These are phyloP conservation scores for Platygyra sinensis DNA, from an alignment of 64 coral and sea anemone species.

Conservation along the genomic window DNA sequence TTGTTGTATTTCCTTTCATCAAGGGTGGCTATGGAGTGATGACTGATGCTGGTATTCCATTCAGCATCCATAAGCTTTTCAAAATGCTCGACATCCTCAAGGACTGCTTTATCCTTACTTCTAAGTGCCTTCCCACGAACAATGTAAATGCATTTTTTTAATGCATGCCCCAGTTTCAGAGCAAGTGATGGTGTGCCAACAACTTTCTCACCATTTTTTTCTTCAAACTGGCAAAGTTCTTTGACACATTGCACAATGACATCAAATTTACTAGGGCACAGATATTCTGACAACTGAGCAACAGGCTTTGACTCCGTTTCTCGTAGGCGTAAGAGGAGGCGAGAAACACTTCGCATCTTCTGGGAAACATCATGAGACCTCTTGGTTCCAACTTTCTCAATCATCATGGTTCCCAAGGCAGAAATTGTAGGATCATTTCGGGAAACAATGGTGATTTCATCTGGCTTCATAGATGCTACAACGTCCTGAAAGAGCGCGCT, in stretches of 20 bases:
- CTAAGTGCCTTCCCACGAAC: conserved; percentile 34
- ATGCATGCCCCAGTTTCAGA: conserved; percentile 37
- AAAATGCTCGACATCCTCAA: too few relatives aligned
- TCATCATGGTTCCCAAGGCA: conserved; percentile 6
- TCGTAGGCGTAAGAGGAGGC: conserved; percentile 35
- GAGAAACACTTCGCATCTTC: conserved; percentile 18
- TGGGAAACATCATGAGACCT: conserved; percentile 36
- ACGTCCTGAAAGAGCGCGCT: not conserved
- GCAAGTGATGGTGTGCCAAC: conserved; percentile 52
- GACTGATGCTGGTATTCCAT: conserved; percentile 26
- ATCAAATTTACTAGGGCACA: conserved; percentile 17
- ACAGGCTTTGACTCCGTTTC: not conserved
- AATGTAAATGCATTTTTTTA: conserved; percentile 56
- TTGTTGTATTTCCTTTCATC: conserved; percentile 22
- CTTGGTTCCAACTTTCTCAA: conserved; percentile 38
- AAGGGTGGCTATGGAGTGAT: conserved; percentile 27
- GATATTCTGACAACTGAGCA: not conserved
- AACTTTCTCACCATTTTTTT: not conserved
- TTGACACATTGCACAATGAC: conserved; percentile 17
- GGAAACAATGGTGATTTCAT: conserved; percentile 43
- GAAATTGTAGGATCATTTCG: conserved; percentile 43
- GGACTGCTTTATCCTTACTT: not conserved
- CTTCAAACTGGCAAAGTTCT: conserved; percentile 23
- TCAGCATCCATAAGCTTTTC: conserved; percentile 39
- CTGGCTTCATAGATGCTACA: conserved; percentile 46